These are phyloP conservation scores for Nothocercus nigrocapillus DNA, from an alignment of 2,113 vertebrate genomes.

Conservation along the genomic window DNA sequence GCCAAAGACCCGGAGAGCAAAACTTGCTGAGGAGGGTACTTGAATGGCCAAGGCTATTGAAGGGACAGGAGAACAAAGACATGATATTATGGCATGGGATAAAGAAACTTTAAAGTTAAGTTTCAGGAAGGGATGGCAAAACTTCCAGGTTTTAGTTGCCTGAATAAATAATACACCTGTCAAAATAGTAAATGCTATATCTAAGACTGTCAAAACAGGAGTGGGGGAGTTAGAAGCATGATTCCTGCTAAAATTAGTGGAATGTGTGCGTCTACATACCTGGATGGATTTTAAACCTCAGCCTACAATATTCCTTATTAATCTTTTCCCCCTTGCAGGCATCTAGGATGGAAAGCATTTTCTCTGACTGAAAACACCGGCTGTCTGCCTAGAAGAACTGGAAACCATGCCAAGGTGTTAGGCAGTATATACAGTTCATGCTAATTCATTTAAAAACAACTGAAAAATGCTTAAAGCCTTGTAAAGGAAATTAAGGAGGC, in stretches of 20 bases:
- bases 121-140: not conserved
- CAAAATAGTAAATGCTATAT: not conserved
- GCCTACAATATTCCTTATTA: not conserved
- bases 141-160: not conserved
- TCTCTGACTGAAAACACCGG: not conserved
- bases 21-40: not conserved
- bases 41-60: not conserved
- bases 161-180: not conserved
- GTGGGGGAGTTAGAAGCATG: not conserved
- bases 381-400: not conserved
- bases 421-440: not conserved
- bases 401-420: not conserved
- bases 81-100: not conserved
- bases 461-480: not conserved
- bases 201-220: not conserved
- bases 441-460: constrained; percentile 31
- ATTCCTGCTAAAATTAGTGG: not conserved
- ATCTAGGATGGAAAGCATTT: not conserved
- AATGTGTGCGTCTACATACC: not conserved
- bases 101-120: not conserved
- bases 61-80: constrained; percentile 38
- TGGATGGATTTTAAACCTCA: not conserved
- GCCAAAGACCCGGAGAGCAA: not conserved
- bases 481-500: constrained; percentile 11
- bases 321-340: not conserved